Evolutionary conservation across 2,113 vertebrate species (phyloP), one percentile per base, ranked within the genome.

Genomic region (Miniopterus natalensis): DNA sequence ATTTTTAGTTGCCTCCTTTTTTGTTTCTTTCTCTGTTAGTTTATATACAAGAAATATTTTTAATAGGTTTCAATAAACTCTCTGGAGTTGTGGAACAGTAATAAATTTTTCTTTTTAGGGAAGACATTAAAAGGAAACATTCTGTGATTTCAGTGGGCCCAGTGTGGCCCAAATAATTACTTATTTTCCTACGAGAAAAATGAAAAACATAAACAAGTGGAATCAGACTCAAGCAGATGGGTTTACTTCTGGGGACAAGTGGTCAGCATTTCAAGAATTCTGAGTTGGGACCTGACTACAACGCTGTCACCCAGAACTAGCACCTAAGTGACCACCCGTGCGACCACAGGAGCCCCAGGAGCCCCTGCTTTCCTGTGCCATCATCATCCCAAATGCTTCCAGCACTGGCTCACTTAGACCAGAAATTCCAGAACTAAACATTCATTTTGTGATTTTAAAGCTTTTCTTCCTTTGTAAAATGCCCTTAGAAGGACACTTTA

Each of bases 401-500:
- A 51, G 29, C 40, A 25, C 7, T 66, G 57, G 20, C 23, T 47
- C 15, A 45, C 8, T 51, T 40, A 68, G 86, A 66, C 42, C 57
- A 55, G 51, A 87, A 59, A 84, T 90, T 59, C 17, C 27, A 77
- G 88, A 65, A 73, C 10, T 61, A 79, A 57, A 65, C n/a, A 66
- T 47, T 91, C 9, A n/a, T 40, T 73, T 91, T 79, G 74, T 61
- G 63, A 75, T 89, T 96, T 92, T 81, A 90, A 96, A 92, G 61
- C 55, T 66, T 81, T 88, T 29, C 20, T 68, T 83, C 57, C 45
- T 95, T 86, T 70, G 40, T 53, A 53, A 88, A 80, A 59, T 29
- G 40, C 70, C 59, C 42, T 96, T 63, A 25, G 40, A 78, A 74
- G 57, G 45, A 61, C 7, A 29, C 31, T 91, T 1, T 70, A 36